Evolutionary conservation across 2,113 vertebrate genomes (phyloP), one percentile per base, ranked within the genome.

Genomic region (Ctenomys sociabilis): DNA sequence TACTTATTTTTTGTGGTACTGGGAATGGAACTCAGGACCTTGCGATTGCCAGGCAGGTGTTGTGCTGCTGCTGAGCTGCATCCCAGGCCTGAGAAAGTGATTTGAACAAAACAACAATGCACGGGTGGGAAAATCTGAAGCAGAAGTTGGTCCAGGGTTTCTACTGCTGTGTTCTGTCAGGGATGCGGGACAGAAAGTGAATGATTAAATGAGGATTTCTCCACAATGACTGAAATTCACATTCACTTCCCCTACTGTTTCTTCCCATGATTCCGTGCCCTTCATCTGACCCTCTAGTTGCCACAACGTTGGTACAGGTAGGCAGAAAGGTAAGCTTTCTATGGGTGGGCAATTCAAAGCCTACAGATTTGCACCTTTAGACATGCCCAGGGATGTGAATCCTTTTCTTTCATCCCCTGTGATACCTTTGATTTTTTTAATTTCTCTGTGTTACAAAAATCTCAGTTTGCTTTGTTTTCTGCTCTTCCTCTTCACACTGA

Each of bases 401-500:
- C 26, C 13, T 30, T 97, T 94, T 21, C n/a, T 95, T 49, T 84
- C 90, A 54, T 61, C 90, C 52, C 93, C 82, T 70, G 26, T 95
- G 73, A 72, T 96, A 72, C 6, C 35, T 89, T 81, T 90, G 49
- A 59, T 93, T 78, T 90, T 90, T 78, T 88, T 40, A 63, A 73
- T 28, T 88, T 88, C 12, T 88, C 91, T 95, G 66, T 96, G n/a
- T 91, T 78, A 80, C 92, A 83, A 75, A 93, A 96, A 92, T 78
- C 35, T 82, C 70, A 73, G 16, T 94, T 88, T 85, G 3, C 35
- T 95, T 97, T 95, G 78, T 91, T 96, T 92, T 82, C 72, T 75
- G 45, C 59, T 96, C 77, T 97, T 77, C 78, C n/a, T 92, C 70
- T 81, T 97, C 35, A 91, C 78, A 94, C 66, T 96, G 85, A 66